Base-by-base conservation (phyloP, 2,888 invertebrate species). In the Patella pellucida region DNA sequence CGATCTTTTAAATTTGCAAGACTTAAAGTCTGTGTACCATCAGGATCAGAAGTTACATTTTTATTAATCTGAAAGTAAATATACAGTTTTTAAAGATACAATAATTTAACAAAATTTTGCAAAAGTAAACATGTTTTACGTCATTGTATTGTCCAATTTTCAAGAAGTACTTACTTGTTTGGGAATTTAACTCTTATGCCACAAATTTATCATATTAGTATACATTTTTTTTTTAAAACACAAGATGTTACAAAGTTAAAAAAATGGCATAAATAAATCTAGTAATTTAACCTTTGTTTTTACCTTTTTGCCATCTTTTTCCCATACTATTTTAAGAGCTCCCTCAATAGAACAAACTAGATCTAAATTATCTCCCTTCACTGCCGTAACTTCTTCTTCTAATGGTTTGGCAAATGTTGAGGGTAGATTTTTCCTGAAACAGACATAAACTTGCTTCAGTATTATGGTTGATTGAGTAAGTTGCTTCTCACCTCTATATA, bases 21-120 rank as follows among this genome's bases (percentile, higher is more conserved):
- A 41, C 94, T 94, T 71, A 98, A 90, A 73, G 84, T 84, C 77
- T 89, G 89, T 50, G 84, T 83, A 3, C 87, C 86, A 27, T 86
- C 83, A 31, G 77, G 23, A 52, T 81, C 81, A 68, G 54, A 77
- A 11, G 51, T 72, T 2, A 69, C 69, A 7, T 77, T 72, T 72
- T 67, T 50, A 12, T 71, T 74, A 19, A 77, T 62, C 77, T 77
- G 72, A 5, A 52, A 62, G 15, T 12, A 69, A 11, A 52, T 16
- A 15, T 41, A 41, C 9, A 5, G 7, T 41, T 41, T 7, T 41
- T 2, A 41, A 41, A 41, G 9, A 41, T 7, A 41, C 50, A 50
- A 23, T 68, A 52, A 67, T 73, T 4, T 23, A 62, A 72, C 56
- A 27, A 72, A 41, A 71, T 71, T 51, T 52, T 71, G 71, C 9